Evolutionary conservation across 1,140 invertebrate species (phyloP).

Genomic region (Antheraea mylitta): DNA sequence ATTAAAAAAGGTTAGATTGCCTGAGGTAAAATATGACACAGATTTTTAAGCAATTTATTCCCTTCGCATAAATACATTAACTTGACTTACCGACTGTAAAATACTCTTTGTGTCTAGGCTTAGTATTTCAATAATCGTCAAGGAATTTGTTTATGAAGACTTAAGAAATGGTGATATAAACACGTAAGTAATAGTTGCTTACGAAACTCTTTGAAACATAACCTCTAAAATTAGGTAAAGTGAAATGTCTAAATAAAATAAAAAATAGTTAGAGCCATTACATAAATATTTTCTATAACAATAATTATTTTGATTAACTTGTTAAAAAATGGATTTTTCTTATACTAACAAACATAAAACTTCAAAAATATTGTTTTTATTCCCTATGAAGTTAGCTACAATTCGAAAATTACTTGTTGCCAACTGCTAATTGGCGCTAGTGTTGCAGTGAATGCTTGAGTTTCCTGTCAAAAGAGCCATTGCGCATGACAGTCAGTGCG

Average conservation of each 20-base stretch:
- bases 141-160: background rate
- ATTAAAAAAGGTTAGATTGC: slow-evolving; percentile 19
- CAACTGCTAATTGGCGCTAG: slow-evolving; percentile 67
- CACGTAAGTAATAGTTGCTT: slow-evolving; percentile 29
- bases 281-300: background rate
- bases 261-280: background rate
- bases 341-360: slow-evolving; percentile 10
- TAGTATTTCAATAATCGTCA: background rate
- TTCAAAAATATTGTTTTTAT: slow-evolving; percentile 32
- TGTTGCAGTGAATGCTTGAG: slow-evolving; percentile 72
- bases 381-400: slow-evolving; percentile 39
- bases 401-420: slow-evolving; percentile 37
- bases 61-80: background rate
- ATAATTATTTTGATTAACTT: background rate
- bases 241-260: background rate
- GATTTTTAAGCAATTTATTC: background rate
- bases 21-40: slow-evolving; percentile 8
- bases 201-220: slow-evolving; percentile 35
- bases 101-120: background rate
- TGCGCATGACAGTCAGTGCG: slow-evolving; percentile 79
- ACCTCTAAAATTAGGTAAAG: slow-evolving; percentile 21
- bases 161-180: slow-evolving; percentile 16
- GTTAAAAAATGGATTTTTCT: slow-evolving; percentile 9
- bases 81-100: background rate
- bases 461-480: slow-evolving; percentile 77